phyloP scores from a whole-genome alignment of 2,113 vertebrate species.

The Tetrao urogallus region DNA sequence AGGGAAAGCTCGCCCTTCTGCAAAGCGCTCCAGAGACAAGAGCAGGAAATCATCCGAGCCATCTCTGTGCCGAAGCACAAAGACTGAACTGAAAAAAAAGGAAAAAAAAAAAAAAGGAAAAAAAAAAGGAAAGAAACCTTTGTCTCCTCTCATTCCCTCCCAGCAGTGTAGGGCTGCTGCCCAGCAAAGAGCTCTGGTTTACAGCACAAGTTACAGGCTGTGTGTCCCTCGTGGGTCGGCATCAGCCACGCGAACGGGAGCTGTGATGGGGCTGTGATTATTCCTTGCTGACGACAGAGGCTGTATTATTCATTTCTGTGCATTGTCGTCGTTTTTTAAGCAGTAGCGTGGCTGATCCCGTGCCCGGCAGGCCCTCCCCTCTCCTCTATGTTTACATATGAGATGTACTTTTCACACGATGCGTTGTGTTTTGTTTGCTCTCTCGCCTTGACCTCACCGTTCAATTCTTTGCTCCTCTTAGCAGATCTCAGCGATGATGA shows the following conservation, averaged over 20 bases:
- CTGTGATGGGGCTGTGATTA: constrained; percentile 31
- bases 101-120: fast-evolving
- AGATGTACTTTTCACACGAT: not conserved
- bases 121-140: fast-evolving
- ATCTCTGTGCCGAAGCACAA: not conserved
- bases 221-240: not conserved
- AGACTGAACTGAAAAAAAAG: not conserved
- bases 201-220: not conserved
- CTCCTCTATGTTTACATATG: constrained; percentile 56
- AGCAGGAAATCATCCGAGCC: not conserved
- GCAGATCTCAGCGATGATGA: constrained; percentile 10
- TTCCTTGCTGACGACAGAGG: not conserved
- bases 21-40: not conserved
- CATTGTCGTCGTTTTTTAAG: not conserved
- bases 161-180: not conserved
- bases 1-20: not conserved
- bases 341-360: constrained; percentile 43
- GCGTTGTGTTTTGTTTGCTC: constrained; percentile 23
- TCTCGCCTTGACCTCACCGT: constrained; percentile 29
- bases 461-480: constrained; percentile 31
- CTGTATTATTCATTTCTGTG: constrained; percentile 21
- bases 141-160: not conserved
- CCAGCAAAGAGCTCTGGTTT: constrained; percentile 17
- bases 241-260: constrained; percentile 39
- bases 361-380: not conserved